phyloP scores from a whole-genome alignment of 2,113 vertebrate species.

The Cathartes aura region DNA sequence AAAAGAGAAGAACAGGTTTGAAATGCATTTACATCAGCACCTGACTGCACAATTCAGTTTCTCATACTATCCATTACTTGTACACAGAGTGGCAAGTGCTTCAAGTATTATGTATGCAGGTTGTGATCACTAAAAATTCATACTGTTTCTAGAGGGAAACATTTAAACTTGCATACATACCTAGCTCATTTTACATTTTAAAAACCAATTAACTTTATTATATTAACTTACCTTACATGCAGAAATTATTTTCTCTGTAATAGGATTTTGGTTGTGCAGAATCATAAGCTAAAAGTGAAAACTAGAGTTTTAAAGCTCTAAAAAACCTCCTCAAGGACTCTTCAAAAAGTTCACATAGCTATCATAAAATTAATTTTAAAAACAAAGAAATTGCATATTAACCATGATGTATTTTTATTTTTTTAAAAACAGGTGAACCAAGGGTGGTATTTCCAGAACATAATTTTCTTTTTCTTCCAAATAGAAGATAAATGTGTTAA shows the following conservation, averaged over 20 bases:
- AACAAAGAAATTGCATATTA: background rate
- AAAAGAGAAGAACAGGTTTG: background rate
- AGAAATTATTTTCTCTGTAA: background rate
- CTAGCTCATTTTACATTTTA: background rate
- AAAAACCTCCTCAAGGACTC: background rate
- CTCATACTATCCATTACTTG: background rate
- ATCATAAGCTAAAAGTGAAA: background rate
- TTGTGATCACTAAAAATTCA: background rate
- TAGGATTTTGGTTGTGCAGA: background rate
- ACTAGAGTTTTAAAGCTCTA: background rate
- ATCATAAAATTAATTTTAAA: background rate
- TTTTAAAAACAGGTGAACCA: constrained; percentile 13
- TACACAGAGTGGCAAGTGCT: background rate
- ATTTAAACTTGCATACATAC: background rate
- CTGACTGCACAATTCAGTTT: background rate
- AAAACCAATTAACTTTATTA: background rate
- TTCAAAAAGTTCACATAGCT: background rate
- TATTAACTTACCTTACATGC: background rate
- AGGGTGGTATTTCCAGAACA: background rate
- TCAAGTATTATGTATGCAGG: background rate
- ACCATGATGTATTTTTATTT: background rate
- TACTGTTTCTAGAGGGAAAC: background rate
- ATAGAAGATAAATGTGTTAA: constrained; percentile 47
- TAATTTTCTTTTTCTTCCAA: background rate
- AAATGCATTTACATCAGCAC: background rate